Base-by-base conservation (phyloP, 2,888 invertebrate genomes). In the Drosophila niveifrons region DNA sequence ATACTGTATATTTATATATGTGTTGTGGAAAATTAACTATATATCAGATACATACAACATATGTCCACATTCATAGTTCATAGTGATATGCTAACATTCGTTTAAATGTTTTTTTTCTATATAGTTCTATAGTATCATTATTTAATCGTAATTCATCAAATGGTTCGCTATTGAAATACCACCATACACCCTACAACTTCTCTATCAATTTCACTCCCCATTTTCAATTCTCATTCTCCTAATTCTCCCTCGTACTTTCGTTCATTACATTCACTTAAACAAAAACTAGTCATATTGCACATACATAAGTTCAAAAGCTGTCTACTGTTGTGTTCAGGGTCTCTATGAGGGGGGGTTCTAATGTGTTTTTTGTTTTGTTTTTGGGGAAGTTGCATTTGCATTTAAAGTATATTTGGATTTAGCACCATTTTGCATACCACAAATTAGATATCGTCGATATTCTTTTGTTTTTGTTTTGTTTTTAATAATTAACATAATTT, bases 241-340 rank as follows among this genome's bases (percentile, higher is more conserved):
- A 43, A 29, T 31, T 58, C 55, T 62, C 55, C 15, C 29, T 50
- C 29, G 41, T 70, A 10, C 1, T 11, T 3, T 63, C 43, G 9
- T 48, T 46, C 48, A 31, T 10, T 39, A 11, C 70, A 13, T 43
- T 55, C 67, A 58, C 86, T 79, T 80, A 88, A 88, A 80, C 70
- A 77, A 89, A 84, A 93, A 92, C 92, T 93, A 92, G 92, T 91
- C 89, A 91, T 92, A 92, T 92, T 92, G 92, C 92, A 92, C 92
- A 92, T 92, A 92, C 86, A 82, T 82, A 88, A 90, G 91, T 91
- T 82, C 64, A 76, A 80, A 78, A 75, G 74, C 74, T 74, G 65
- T 66, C 71, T 73, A 57, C 71, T 75, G 58, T 23, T 75, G 58
- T 23, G 0, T 62, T 65, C 72, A 50, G 58, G 69, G 73, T 56